Conservation (phyloP, 2,888 invertebrate genomes). For the Congeria kusceri region DNA sequence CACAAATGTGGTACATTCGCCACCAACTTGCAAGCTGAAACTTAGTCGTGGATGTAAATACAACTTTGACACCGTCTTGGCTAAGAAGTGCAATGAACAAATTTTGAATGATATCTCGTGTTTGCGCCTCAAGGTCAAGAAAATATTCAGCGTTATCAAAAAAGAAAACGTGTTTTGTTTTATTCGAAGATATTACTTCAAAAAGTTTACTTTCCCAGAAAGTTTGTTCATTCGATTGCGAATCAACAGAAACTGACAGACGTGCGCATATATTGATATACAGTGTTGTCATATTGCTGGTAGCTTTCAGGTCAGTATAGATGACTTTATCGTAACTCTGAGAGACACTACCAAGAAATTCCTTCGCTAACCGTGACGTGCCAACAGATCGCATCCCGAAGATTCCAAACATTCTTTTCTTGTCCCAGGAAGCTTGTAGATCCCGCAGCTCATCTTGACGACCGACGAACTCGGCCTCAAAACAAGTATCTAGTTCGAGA, state of each 20-base stretch:
- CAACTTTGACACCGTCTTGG: slow-evolving; percentile 38
- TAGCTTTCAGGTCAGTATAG: slow-evolving; percentile 19
- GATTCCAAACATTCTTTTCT: slow-evolving; percentile 58
- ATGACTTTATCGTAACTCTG: slow-evolving; percentile 7
- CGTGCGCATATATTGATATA: slow-evolving; percentile 30
- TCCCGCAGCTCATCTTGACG: slow-evolving; percentile 37
- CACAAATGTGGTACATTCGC: slow-evolving; percentile 36
- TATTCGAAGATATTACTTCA: background rate
- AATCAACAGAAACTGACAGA: slow-evolving; percentile 19
- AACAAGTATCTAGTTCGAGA: background rate
- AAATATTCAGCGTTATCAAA: slow-evolving; percentile 70
- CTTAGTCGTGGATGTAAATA: slow-evolving; percentile 63
- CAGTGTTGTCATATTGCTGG: slow-evolving; percentile 16
- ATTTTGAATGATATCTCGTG: slow-evolving; percentile 24
- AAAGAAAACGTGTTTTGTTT: slow-evolving; percentile 33
- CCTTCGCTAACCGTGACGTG: slow-evolving; percentile 60
- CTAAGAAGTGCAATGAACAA: too few species aligned
- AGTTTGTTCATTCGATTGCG: slow-evolving; percentile 4
- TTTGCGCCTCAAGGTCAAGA: slow-evolving; percentile 21
- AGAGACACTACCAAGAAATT: slow-evolving; percentile 32
- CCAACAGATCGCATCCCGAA: slow-evolving; percentile 66
- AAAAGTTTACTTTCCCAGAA: slow-evolving; percentile 16
- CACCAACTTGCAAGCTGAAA: slow-evolving; percentile 23
- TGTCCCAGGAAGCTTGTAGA: slow-evolving; percentile 44
- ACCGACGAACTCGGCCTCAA: slow-evolving; percentile 52